These are phyloP conservation scores for Dipodomys spectabilis DNA, from an alignment of 2,113 vertebrate species.

Conservation along the genomic window DNA sequence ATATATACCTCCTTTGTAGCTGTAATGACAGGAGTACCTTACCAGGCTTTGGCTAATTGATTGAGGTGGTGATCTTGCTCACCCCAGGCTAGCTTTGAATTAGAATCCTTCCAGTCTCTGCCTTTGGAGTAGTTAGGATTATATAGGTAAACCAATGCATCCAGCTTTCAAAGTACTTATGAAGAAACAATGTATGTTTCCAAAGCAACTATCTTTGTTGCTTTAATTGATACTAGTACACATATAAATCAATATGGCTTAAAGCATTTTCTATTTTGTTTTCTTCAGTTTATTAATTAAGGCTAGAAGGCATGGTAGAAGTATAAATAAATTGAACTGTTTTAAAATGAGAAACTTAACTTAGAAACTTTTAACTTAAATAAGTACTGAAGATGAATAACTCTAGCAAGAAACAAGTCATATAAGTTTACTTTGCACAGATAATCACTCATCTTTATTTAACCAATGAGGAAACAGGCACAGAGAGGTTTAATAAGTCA, in stretches of 20 bases:
- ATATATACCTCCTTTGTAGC: no score
- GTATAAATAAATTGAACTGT: not conserved
- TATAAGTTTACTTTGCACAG: no score
- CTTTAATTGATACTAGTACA: conserved; percentile 49
- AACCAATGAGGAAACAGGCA: conserved; percentile 1
- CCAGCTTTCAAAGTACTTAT: conserved; percentile 11
- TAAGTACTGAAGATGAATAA: not conserved
- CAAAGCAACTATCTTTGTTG: conserved; percentile 15
- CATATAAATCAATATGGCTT: conserved; percentile 23
- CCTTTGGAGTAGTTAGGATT: no score
- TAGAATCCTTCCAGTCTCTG: no score
- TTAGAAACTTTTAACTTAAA: not conserved
- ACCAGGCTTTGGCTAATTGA: no score
- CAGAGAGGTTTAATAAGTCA: not conserved
- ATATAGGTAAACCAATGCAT: no score
- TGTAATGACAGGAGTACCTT: no score
- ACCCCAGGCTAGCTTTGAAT: no score
- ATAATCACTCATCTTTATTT: not conserved
- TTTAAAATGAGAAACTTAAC: not conserved
- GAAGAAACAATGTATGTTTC: conserved; percentile 22
- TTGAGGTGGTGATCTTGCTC: no score
- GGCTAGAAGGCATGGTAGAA: not conserved
- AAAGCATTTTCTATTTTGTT: conserved; percentile 36
- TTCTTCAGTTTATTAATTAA: conserved; percentile 26
- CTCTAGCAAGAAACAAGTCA: not conserved